Evolutionary conservation across 2,797 vertebrate genomes (phyloP).

Genomic region (Lutjanus campechanus): DNA sequence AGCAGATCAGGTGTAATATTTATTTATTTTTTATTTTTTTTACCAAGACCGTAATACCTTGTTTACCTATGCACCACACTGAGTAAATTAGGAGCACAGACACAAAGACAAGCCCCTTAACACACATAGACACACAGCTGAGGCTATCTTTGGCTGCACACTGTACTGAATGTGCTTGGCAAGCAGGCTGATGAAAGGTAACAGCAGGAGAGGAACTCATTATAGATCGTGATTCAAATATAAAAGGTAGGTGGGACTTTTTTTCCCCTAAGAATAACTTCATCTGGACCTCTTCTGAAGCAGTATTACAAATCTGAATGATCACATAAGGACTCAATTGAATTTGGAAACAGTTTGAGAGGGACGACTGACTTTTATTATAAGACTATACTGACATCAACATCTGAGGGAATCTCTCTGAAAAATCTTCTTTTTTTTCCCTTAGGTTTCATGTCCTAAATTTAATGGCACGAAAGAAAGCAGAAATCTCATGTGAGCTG

Average conservation of each 20-base stretch:
- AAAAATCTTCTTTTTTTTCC: neutral
- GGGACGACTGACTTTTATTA: conserved; percentile 14
- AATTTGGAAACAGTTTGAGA: conserved; percentile 40
- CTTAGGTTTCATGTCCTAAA: neutral
- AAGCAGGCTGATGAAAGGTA: conserved; percentile 81
- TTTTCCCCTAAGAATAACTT: conserved; percentile 60
- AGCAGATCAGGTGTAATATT: conserved; percentile 54
- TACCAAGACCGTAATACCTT: conserved; percentile 60
- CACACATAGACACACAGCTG: conserved; percentile 61
- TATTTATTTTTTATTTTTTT: conserved; percentile 26
- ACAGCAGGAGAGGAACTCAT: conserved; percentile 79
- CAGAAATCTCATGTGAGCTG: too few species aligned
- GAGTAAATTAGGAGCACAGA: conserved; percentile 72
- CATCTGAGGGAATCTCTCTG: conserved; percentile 10
- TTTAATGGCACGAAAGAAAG: neutral
- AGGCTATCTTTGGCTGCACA: conserved; percentile 78
- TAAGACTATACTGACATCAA: neutral
- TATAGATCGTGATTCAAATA: conserved; percentile 76
- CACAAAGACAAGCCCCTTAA: conserved; percentile 64
- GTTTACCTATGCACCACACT: conserved; percentile 64
- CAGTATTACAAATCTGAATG: neutral
- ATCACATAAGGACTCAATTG: conserved; percentile 31
- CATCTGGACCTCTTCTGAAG: conserved; percentile 39
- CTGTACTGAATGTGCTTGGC: conserved; percentile 80
- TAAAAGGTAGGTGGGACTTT: conserved; percentile 59